Base-by-base conservation (phyloP, 2,113 vertebrate genomes). In the Xenopus borealis region DNA sequence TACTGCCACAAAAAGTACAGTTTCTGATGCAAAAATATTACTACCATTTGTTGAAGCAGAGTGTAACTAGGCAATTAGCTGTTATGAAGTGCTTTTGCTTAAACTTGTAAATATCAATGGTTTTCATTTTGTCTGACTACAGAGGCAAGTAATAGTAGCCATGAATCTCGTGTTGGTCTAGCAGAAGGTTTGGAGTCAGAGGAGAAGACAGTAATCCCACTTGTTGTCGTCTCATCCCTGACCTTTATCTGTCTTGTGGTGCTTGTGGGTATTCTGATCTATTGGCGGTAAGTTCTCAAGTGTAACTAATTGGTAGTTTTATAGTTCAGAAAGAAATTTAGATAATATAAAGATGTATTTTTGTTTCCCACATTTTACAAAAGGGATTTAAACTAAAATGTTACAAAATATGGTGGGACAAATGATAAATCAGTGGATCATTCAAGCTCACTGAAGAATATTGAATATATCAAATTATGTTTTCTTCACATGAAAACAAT, bases 111-210 rank as follows among this genome's bases (percentile, higher is more conserved):
- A 88, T 85, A 69, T 82, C 82, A 81, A 88, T 83, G 83, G 72
- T 89, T 83, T 91, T 77, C 81, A 86, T 90, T 88, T 88, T 89
- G 86, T 88, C 83, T 77, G 83, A 90, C 87, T 91, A 78, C 93
- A 98, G 96, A 98, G 78, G 94, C 93, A 88, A 95, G 93, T 89
- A 96, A 96, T 95, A 99, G 94, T 94, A 98, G 97, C 92, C 97
- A 95, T 74, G 95, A 97, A 83, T 98, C 95, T 40, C 91, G 93
- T 84, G 93, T 98, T 11, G 95, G 94, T 76, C 90, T 94, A 78
- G 87, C 93, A 81, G 88, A 90, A 84, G 84, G 91, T 87, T n/a
- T 93, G 84, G 95, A 94, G 50, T 83, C 87, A 75, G 92, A 95
- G 86, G 91, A 87, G 90, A 94, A 93, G 82, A 93, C 95, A 59